Evolutionary conservation across 35 echinoderm and acorn worm species (phyloP).

Genomic region (Eucidaris tribuloides): DNA sequence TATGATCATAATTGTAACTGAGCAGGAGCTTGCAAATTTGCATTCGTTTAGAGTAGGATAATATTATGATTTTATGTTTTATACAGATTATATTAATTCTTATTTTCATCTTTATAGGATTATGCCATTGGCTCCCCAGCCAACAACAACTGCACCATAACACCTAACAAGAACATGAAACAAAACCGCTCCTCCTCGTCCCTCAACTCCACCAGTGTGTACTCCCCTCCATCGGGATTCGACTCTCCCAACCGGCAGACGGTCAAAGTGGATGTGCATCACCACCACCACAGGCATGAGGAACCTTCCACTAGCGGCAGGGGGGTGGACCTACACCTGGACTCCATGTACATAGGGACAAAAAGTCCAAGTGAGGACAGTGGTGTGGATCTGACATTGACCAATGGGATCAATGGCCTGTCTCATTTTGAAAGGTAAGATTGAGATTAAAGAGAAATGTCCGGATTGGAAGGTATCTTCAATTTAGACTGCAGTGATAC

Average conservation of each 20-base stretch:
- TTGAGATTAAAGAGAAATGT: neutral
- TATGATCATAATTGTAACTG: neutral
- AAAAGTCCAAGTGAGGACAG: conserved; percentile 98
- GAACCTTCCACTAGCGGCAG: conserved; percentile 51
- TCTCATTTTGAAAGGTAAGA: conserved; percentile 1
- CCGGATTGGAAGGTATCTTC: neutral
- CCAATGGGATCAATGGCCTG: neutral
- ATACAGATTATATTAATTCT: no score
- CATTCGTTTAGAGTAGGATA: neutral
- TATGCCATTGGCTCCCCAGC: conserved; percentile 64
- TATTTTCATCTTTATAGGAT: conserved; percentile 41
- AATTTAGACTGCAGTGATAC: neutral
- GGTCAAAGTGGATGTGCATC: conserved; percentile 80
- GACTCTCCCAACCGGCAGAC: conserved; percentile 56
- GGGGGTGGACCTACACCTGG: conserved; percentile 23
- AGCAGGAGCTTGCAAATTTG: neutral
- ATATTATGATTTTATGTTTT: no score
- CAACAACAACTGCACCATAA: conserved; percentile 39
- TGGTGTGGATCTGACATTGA: conserved; percentile 76
- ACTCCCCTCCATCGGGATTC: neutral
- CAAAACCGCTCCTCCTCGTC: conserved; percentile 31
- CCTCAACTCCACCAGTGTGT: conserved; percentile 23
- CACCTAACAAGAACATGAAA: conserved; percentile 44
- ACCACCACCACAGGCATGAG: neutral
- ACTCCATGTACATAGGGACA: conserved; percentile 61